phyloP scores from a whole-genome alignment of 1,140 invertebrate species.

The Reticulitermes speratus region DNA sequence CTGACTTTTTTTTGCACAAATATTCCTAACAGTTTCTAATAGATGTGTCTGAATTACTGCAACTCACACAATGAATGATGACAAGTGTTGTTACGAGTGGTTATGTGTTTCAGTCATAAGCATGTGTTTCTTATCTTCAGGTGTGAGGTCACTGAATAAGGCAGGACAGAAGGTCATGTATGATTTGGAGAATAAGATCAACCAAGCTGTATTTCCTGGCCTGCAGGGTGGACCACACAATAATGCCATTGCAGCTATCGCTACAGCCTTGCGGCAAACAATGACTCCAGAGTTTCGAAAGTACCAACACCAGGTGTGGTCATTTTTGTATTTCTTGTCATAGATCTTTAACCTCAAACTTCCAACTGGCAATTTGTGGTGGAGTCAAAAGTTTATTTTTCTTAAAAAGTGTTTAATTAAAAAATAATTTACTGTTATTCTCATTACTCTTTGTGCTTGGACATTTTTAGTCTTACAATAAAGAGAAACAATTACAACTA shows the following conservation, averaged over 20 bases:
- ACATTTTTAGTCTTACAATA: too few relatives aligned
- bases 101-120: too few relatives aligned
- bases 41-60: too few relatives aligned
- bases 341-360: too few relatives aligned
- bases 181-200: slow-evolving; percentile 84
- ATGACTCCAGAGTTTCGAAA: slow-evolving; percentile 74
- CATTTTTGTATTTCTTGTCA: neutral
- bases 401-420: too few relatives aligned
- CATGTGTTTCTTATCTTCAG: slow-evolving; percentile 27
- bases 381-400: neutral
- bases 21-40: too few relatives aligned
- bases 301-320: slow-evolving; percentile 81
- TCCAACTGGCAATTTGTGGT: neutral
- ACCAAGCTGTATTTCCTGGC: slow-evolving; percentile 92
- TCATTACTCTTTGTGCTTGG: too few relatives aligned
- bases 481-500: too few relatives aligned
- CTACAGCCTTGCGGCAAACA: slow-evolving; percentile 87
- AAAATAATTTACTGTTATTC: too few relatives aligned
- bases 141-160: slow-evolving; percentile 63
- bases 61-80: too few relatives aligned
- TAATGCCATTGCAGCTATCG: slow-evolving; percentile 86
- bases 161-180: slow-evolving; percentile 81
- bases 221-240: slow-evolving; percentile 94
- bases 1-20: too few relatives aligned
- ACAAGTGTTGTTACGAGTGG: too few relatives aligned